A percentile compares a stretch with the other conserved stretches of the same genome.
Evolutionary conservation across 2,888 invertebrate genomes (phyloP).

Genomic region (Synergus gifuensis): DNA sequence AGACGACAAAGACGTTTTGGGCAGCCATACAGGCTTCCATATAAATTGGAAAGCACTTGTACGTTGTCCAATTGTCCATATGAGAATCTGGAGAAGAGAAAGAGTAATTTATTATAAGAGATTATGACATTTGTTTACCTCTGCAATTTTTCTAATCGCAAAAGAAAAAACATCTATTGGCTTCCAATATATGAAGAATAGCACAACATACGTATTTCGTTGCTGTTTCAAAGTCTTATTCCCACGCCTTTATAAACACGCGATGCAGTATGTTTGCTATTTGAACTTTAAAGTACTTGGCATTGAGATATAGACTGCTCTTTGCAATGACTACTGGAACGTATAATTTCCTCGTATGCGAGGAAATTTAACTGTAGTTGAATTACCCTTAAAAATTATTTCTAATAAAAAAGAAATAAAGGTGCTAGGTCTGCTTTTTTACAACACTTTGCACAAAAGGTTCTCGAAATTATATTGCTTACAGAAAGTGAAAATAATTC

Average conservation of each 20-base stretch:
- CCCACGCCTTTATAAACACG: constrained; percentile 35
- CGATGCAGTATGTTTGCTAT: constrained; percentile 33
- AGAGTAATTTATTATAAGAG: constrained; percentile 25
- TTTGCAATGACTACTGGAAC: constrained; percentile 20
- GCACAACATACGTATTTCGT: constrained; percentile 29
- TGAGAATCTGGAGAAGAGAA: constrained; percentile 12
- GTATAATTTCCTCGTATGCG: constrained; percentile 8
- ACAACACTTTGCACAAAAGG: no score
- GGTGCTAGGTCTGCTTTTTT: no score
- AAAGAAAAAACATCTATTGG: constrained; percentile 12
- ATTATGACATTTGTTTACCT: constrained; percentile 32
- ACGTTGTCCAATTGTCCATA: background rate
- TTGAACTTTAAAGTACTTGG: constrained; percentile 40
- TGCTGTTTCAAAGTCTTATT: constrained; percentile 26
- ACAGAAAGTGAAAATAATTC: background rate
- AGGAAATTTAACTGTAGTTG: background rate
- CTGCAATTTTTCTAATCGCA: background rate
- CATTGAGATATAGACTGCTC: constrained; percentile 35
- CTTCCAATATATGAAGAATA: constrained; percentile 29
- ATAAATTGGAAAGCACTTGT: background rate
- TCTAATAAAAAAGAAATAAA: background rate
- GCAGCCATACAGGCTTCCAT: background rate
- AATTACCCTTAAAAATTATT: constrained; percentile 5
- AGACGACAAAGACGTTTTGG: no score
- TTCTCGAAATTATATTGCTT: no score